Evolutionary conservation across 2,888 invertebrate genomes (phyloP).

Genomic region (Mayetiola destructor): DNA sequence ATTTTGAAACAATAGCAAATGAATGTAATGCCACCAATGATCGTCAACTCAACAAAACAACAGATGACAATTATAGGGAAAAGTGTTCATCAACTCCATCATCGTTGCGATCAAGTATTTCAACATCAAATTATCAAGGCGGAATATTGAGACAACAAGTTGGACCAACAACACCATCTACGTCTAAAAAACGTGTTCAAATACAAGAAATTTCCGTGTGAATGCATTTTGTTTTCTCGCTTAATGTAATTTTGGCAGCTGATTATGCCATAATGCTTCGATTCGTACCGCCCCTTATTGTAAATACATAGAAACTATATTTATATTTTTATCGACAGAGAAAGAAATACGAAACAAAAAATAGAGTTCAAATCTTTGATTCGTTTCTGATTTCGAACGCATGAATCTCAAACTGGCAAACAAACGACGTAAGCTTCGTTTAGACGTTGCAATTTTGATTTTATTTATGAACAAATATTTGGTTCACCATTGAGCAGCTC

Average conservation of each 20-base stretch:
- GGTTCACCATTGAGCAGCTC: no score
- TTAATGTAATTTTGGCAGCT: background rate
- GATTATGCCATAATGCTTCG: no score
- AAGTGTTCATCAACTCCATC: constrained; percentile 45
- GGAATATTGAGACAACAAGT: constrained; percentile 48
- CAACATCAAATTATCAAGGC: constrained; percentile 28
- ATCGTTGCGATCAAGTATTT: constrained; percentile 40
- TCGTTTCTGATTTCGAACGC: no score
- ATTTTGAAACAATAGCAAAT: constrained; percentile 20
- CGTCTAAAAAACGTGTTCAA: constrained; percentile 67
- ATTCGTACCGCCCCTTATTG: no score
- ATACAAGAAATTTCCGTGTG: constrained; percentile 86
- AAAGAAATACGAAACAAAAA: no score
- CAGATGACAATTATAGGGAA: constrained; percentile 20
- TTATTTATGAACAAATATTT: no score
- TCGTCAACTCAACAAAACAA: background rate
- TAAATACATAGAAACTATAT: no score
- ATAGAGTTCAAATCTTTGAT: no score
- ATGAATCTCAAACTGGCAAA: no score
- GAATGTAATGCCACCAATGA: constrained; percentile 18
- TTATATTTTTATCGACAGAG: no score
- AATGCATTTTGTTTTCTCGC: background rate
- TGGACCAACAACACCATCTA: constrained; percentile 40
- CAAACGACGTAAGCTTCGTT: no score
- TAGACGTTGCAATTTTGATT: no score